Base-by-base conservation (phyloP, 2,888 invertebrate species). In the Agonopterix arenella region DNA sequence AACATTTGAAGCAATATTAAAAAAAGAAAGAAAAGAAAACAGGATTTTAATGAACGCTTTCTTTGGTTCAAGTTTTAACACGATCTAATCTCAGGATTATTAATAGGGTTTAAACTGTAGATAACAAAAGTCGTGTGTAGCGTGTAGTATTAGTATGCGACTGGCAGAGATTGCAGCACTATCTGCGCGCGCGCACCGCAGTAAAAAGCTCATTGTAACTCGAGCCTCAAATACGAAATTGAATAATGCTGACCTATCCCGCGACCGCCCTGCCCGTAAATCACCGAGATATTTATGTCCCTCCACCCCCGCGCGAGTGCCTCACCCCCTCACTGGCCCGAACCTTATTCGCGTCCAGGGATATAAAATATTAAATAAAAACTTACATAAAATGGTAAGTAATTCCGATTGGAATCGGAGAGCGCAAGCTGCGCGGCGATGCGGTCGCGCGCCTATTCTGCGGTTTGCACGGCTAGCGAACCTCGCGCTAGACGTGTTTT, bases 161-260 rank as follows among this genome's bases (percentile, higher is more conserved):
- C 28, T 28, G 28, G 28, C 28, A 62, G 68, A 71, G 73, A 73
- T 75, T 72, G 77, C 64, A 65, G 65, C 69, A 71, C 77, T 84
- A 84, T 84, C 84, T 84, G 80, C 80, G 78, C 72, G 74, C 73
- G 74, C 80, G 77, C 78, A 66, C 73, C 72, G 74, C 79, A 77
- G 84, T 88, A 84, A 88, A 28, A 84, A 86, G 81, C 86, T 88
- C 84, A 85, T 86, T 86, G 89, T 88, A 86, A 88, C 80, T 72
- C 76, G 84, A 88, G 80, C 76, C 78, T 88, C 85, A 85, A 89
- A 89, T 86, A 88, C 85, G 85, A 88, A 89, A 88, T 88, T 88
- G 88, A 88, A 89, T 88, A 88, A 89, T 88, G 85, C 88, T 88
- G 88, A 89, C 89, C 89, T 89, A 89, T 89, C 88, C 88, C 82